These are phyloP conservation scores for Tamandua tetradactyla DNA, from an alignment of 2,797 vertebrate species.

Conservation along the genomic window DNA sequence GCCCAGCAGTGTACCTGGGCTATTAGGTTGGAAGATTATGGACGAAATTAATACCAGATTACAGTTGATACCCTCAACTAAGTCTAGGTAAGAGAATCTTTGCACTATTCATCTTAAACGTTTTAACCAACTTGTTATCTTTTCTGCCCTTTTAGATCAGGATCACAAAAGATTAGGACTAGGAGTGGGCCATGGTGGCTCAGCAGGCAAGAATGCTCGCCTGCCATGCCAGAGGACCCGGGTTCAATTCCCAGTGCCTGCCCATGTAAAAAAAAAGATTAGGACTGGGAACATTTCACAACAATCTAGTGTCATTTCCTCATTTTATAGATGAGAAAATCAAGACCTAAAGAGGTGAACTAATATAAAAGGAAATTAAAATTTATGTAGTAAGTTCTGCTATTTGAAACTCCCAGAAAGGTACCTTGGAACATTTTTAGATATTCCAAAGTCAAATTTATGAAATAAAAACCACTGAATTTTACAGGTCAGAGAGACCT, in stretches of 20 bases:
- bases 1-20: neutral
- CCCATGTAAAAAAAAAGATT: too few relatives aligned
- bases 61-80: neutral
- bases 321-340: neutral
- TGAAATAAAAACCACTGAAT: neutral
- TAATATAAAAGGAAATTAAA: neutral
- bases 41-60: neutral
- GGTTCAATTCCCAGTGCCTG: too few relatives aligned
- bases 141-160: conserved; percentile 20
- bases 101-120: neutral
- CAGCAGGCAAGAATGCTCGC: too few relatives aligned
- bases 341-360: neutral
- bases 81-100: neutral
- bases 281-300: neutral
- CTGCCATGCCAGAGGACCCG: too few relatives aligned
- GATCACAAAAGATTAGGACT: neutral
- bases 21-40: neutral
- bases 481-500: neutral
- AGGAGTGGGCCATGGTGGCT: too few relatives aligned
- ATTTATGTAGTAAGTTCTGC: neutral
- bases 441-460: neutral
- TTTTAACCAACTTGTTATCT: neutral
- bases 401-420: neutral
- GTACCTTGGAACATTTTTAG: neutral
- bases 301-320: neutral